Conservation (phyloP, 2,113 vertebrate genomes). For the Himantopus leucocephalus region DNA sequence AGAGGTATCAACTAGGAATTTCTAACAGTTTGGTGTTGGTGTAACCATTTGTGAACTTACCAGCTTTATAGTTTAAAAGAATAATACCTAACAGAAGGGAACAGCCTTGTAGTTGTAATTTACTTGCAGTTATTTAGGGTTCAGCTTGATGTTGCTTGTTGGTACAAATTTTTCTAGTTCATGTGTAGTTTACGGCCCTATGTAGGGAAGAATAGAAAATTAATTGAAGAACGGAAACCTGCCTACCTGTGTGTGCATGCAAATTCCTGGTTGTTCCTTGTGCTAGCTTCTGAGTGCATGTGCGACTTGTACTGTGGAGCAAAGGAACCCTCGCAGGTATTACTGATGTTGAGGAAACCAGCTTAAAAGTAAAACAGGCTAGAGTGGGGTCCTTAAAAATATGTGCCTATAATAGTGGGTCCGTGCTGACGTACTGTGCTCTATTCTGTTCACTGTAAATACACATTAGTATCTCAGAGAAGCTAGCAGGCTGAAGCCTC, state of each 20-base stretch:
- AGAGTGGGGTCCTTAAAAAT: neutral
- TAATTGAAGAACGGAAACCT: neutral
- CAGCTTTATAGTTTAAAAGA: neutral
- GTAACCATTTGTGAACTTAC: neutral
- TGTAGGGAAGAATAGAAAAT: neutral
- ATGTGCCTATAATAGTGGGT: neutral
- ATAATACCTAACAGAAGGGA: neutral
- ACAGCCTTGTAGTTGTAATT: neutral
- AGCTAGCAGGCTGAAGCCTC: neutral
- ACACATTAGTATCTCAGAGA: neutral
- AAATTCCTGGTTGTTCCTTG: neutral
- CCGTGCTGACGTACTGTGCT: neutral
- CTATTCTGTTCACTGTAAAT: neutral
- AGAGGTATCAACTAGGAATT: neutral
- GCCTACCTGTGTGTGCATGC: neutral
- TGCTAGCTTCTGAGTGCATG: neutral
- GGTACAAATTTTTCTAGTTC: neutral
- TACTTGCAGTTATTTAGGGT: neutral
- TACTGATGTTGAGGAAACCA: neutral
- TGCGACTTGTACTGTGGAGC: neutral
- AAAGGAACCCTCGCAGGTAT: neutral
- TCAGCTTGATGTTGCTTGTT: neutral
- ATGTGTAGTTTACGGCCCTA: neutral
- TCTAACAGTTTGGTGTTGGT: slow-evolving; percentile 15
- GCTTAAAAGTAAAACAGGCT: neutral